Evolutionary conservation across 2,797 vertebrate species (phyloP).

Genomic region (Eleutherodactylus coqui): DNA sequence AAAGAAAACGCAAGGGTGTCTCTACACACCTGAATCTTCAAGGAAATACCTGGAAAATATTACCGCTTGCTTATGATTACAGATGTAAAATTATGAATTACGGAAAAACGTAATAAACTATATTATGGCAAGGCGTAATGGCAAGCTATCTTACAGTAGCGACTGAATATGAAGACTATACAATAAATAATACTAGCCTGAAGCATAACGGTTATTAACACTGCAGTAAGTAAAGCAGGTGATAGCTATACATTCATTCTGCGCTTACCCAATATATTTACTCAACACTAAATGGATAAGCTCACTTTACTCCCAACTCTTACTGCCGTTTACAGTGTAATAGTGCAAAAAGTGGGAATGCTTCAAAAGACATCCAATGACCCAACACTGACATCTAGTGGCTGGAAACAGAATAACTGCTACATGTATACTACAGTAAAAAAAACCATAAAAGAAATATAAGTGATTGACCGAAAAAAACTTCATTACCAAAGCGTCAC

Average conservation of each 20-base stretch:
- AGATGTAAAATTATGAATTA: no score
- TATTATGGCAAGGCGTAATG: no score
- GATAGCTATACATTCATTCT: background rate
- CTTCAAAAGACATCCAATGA: background rate
- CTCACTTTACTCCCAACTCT: background rate
- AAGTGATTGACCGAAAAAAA: background rate
- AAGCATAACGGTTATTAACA: background rate
- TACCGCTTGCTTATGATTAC: background rate
- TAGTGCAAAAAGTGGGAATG: conserved; percentile 5
- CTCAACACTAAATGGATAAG: background rate
- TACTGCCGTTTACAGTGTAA: background rate
- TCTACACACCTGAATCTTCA: background rate
- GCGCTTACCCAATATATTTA: background rate
- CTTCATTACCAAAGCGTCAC: background rate
- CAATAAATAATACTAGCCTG: background rate
- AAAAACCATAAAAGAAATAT: background rate
- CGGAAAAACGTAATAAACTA: no score
- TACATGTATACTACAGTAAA: background rate
- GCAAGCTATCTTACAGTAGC: background rate
- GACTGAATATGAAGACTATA: background rate
- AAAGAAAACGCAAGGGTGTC: background rate
- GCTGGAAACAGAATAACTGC: background rate
- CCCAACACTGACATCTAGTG: conserved; percentile 42
- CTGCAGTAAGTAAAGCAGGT: background rate
- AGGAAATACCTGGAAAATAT: background rate